Conservation (phyloP, 2,113 vertebrate genomes). For the Prionailurus bengalensis region DNA sequence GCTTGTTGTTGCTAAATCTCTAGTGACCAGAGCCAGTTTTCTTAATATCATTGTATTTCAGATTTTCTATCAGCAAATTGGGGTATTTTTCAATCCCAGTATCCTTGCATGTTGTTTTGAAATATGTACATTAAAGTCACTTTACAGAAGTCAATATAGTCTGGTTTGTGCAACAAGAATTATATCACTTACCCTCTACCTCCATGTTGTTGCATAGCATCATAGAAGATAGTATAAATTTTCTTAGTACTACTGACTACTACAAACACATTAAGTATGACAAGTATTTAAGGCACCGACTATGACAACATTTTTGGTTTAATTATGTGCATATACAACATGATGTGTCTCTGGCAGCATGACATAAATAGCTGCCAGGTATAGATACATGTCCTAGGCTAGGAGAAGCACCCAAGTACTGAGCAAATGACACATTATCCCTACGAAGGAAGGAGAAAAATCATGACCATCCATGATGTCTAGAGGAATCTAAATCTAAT, state of each 20-base stretch:
- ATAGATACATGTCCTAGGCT: not conserved
- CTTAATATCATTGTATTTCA: constrained; percentile 16
- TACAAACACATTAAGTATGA: not conserved
- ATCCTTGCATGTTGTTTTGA: not conserved
- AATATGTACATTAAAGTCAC: constrained; percentile 6
- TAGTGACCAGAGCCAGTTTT: not conserved
- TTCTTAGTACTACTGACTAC: not conserved
- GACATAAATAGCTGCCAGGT: not conserved
- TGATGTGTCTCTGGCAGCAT: not conserved
- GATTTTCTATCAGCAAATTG: not conserved
- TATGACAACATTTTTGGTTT: not conserved
- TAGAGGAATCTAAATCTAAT: not conserved
- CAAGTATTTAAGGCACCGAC: not conserved
- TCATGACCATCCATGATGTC: not conserved
- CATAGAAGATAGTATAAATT: not conserved
- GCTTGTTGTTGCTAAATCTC: constrained; percentile 10
- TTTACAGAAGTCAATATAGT: not conserved
- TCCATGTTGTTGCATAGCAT: not conserved
- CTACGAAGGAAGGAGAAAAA: not conserved
- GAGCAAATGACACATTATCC: not conserved
- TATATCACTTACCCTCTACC: not conserved
- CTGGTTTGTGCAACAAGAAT: not conserved
- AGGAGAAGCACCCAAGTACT: not conserved
- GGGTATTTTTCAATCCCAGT: not conserved
- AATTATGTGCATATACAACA: not conserved